Percentiles rank a stretch among this genome's conserved stretches.
These are phyloP conservation scores for Drosophila greeni DNA, from an alignment of 2,888 invertebrate genomes.

Conservation along the genomic window DNA sequence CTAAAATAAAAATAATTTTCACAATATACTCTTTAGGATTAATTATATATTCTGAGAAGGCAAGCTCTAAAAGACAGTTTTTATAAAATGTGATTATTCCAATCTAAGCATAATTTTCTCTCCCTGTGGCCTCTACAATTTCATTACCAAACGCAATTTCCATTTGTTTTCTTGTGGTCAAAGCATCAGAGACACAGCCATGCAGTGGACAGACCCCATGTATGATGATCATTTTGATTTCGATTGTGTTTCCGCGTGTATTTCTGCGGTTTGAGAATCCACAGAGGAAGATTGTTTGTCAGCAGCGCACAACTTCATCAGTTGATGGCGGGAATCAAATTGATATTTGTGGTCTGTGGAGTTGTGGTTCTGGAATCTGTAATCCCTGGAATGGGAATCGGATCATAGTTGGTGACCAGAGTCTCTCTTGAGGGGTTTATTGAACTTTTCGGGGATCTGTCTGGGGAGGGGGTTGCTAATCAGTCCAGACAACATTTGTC, in stretches of 20 bases:
- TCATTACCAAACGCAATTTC: constrained; percentile 58
- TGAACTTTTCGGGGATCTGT: constrained; percentile 16
- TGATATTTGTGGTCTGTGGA: constrained; percentile 66
- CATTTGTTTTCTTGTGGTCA: constrained; percentile 41
- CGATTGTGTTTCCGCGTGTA: constrained; percentile 34
- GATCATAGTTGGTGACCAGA: constrained; percentile 4
- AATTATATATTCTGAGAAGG: too few relatives aligned
- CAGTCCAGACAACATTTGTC: constrained; percentile 58
- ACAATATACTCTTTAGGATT: too few relatives aligned
- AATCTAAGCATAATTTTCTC: constrained; percentile 5
- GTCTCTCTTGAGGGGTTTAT: constrained; percentile 15
- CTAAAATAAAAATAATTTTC: too few relatives aligned
- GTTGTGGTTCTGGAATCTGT: constrained; percentile 27
- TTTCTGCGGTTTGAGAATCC: constrained; percentile 21
- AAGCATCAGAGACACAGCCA: constrained; percentile 1
- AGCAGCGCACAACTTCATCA: constrained; percentile 41
- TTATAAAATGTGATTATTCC: too few relatives aligned
- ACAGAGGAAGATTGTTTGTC: constrained; percentile 16
- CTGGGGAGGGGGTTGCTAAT: constrained; percentile 32
- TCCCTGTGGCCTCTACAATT: constrained; percentile 48
- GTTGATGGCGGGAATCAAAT: constrained; percentile 53
- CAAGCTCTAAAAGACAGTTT: too few relatives aligned
- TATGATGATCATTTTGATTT: constrained; percentile 33
- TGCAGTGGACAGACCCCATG: constrained; percentile 2
- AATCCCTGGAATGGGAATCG: constrained; percentile 7